phyloP scores from a whole-genome alignment of 1,140 invertebrate genomes.

The Caenorhabditis latens region DNA sequence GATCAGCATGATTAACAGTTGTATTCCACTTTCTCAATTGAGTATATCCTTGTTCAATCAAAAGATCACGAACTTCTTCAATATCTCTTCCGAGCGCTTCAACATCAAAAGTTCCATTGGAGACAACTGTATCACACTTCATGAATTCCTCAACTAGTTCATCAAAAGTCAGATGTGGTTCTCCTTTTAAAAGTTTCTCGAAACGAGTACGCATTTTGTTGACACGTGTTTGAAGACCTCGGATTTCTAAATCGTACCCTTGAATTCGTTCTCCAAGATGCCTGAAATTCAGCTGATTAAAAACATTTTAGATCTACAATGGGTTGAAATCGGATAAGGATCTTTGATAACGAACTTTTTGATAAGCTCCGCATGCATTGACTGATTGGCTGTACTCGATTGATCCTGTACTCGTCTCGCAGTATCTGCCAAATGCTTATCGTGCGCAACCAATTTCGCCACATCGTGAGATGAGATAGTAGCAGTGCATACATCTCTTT shows the following conservation, averaged over 20 bases:
- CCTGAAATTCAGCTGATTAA: neutral
- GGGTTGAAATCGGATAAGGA: too few species aligned
- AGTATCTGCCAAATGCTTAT: neutral
- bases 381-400: neutral
- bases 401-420: slow-evolving; percentile 10
- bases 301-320: neutral
- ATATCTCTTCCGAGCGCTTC: slow-evolving; percentile 10
- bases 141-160: slow-evolving; percentile 5
- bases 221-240: slow-evolving; percentile 2
- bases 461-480: neutral
- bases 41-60: slow-evolving; percentile 46
- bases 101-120: neutral
- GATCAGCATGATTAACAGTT: neutral
- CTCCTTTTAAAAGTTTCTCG: slow-evolving; percentile 36
- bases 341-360: neutral
- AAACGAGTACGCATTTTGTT: neutral
- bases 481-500: neutral
- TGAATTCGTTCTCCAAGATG: neutral
- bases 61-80: slow-evolving; percentile 6
- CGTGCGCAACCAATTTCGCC: neutral
- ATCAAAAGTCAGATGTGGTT: neutral
- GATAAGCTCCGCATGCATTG: neutral
- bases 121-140: neutral
- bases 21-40: slow-evolving; percentile 32
- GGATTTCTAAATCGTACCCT: neutral